Conservation (phyloP, 2,888 invertebrate genomes). For the Hedya salicella region DNA sequence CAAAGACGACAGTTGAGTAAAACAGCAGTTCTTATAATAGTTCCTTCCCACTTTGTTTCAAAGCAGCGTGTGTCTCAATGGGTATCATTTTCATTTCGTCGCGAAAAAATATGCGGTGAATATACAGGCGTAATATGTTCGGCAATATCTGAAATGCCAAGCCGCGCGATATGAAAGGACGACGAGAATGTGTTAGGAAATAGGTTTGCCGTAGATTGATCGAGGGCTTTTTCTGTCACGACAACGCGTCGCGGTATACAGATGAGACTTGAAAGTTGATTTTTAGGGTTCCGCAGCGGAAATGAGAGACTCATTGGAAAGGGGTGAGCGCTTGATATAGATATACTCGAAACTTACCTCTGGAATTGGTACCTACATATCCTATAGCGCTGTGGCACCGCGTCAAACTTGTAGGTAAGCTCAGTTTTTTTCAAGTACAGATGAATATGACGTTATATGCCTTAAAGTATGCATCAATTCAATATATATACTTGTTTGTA, state of each 20-base stretch:
- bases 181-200: constrained; percentile 67
- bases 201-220: constrained; percentile 71
- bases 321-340: neutral
- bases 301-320: constrained; percentile 8
- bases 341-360: neutral
- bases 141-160: constrained; percentile 66
- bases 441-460: too few species aligned
- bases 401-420: too few species aligned
- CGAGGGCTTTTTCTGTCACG: constrained; percentile 75
- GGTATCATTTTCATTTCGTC: constrained; percentile 36
- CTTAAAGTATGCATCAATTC: too few species aligned
- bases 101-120: constrained; percentile 54
- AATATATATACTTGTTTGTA: too few species aligned
- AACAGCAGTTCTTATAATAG: constrained; percentile 10
- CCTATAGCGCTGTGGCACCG: neutral
- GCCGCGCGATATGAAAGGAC: constrained; percentile 66
- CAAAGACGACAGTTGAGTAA: neutral
- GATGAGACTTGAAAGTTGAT: constrained; percentile 57
- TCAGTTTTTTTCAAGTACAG: too few species aligned
- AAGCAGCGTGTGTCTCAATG: constrained; percentile 15
- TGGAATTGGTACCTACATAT: too few species aligned
- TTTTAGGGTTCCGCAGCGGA: constrained; percentile 36
- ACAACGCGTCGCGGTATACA: constrained; percentile 64
- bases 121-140: constrained; percentile 61
- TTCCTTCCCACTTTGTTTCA: constrained; percentile 13